These are phyloP conservation scores for Metacarcinus magister DNA, from an alignment of 2,888 invertebrate species.

Conservation along the genomic window DNA sequence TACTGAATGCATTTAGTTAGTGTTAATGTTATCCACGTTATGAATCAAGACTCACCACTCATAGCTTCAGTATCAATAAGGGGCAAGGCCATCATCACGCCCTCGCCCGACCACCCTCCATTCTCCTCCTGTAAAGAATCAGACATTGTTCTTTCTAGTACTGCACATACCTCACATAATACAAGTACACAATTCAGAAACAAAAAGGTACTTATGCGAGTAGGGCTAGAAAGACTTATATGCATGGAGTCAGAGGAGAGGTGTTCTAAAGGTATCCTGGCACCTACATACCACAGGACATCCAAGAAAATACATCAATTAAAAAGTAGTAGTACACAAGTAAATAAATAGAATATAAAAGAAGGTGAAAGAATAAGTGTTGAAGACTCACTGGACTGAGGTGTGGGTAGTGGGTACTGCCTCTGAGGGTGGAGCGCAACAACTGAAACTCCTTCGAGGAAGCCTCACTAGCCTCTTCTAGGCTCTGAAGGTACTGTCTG, in stretches of 20 bases:
- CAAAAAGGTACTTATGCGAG: too few relatives aligned
- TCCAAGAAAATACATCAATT: not conserved
- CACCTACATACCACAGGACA: too few relatives aligned
- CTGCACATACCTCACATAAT: not conserved
- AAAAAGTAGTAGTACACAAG: not conserved
- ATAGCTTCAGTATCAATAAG: conserved; percentile 9
- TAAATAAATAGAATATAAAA: not conserved
- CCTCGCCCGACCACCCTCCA: not conserved
- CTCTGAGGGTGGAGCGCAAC: not conserved
- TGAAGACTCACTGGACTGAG: not conserved
- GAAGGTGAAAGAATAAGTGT: not conserved
- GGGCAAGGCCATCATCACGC: not conserved
- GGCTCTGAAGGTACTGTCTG: conserved; percentile 26
- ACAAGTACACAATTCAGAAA: not conserved
- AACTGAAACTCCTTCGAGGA: not conserved
- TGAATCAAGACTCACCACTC: conserved; percentile 20
- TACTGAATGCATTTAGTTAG: too few relatives aligned
- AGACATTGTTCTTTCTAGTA: not conserved
- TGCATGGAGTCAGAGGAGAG: too few relatives aligned
- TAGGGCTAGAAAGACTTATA: too few relatives aligned
- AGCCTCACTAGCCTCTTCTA: not conserved
- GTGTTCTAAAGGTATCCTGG: too few relatives aligned
- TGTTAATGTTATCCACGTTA: not conserved
- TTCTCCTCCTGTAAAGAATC: not conserved
- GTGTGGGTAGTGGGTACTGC: not conserved